These are phyloP conservation scores for Pseudorectes ferrugineus DNA, from an alignment of 2,113 vertebrate species.

Conservation along the genomic window DNA sequence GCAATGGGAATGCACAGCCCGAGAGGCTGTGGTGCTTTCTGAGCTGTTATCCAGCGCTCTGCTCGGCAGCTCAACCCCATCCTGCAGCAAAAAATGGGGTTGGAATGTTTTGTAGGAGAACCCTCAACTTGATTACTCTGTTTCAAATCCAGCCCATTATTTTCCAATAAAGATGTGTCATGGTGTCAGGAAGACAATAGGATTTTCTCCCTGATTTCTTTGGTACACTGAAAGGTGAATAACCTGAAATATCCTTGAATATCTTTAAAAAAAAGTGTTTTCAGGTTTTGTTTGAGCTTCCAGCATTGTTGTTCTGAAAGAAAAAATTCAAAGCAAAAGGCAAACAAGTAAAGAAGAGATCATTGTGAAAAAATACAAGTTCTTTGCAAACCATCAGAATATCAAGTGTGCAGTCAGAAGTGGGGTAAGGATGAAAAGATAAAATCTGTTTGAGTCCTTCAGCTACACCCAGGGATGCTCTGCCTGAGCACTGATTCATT, in stretches of 20 bases:
- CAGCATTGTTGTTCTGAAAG: not conserved
- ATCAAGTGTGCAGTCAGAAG: not conserved
- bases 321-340: not conserved
- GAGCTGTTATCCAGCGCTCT: not conserved
- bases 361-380: not conserved
- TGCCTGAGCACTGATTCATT: not conserved
- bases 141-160: not conserved
- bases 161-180: not conserved
- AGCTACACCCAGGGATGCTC: not conserved
- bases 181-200: not conserved
- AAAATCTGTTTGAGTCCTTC: not conserved
- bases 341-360: not conserved
- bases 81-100: not conserved
- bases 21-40: slow-evolving; percentile 1
- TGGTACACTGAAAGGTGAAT: not conserved
- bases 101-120: not conserved
- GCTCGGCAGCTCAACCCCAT: not conserved
- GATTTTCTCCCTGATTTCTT: not conserved
- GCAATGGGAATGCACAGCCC: not conserved
- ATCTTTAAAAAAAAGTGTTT: not conserved
- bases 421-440: not conserved
- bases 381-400: not conserved
- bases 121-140: not conserved
- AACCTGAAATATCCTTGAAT: not conserved
- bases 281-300: not conserved